Percentiles rank a stretch among this genome's conserved stretches.
Evolutionary conservation across 1,140 invertebrate species (phyloP).

Genomic region (Drosophila subpulchrella): DNA sequence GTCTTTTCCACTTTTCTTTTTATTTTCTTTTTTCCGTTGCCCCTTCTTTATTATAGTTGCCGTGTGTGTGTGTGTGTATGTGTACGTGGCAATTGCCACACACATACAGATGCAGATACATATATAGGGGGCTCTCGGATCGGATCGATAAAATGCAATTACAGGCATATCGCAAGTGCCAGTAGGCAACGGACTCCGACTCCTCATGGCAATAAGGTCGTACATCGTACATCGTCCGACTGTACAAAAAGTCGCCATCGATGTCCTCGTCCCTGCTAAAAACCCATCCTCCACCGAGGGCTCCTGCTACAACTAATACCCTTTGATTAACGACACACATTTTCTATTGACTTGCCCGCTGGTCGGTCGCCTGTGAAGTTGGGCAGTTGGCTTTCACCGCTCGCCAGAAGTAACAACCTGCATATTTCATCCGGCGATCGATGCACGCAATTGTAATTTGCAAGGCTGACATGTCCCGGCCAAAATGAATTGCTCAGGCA

Average conservation of each 20-base stretch:
- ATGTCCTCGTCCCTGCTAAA: constrained; percentile 15
- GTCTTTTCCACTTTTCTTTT: constrained; percentile 67
- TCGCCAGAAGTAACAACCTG: constrained; percentile 40
- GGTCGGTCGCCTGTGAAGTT: constrained; percentile 64
- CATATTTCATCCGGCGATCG: constrained; percentile 78
- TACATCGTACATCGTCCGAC: constrained; percentile 73
- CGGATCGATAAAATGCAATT: constrained; percentile 81
- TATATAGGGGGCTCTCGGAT: constrained; percentile 52
- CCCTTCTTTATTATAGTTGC: constrained; percentile 74
- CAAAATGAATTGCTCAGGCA: constrained; percentile 38
- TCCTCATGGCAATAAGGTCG: constrained; percentile 77
- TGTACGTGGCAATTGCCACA: constrained; percentile 72
- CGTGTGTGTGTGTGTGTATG: constrained; percentile 29
- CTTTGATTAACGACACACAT: constrained; percentile 83
- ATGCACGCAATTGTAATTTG: constrained; percentile 79
- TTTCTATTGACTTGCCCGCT: constrained; percentile 72
- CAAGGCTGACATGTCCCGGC: constrained; percentile 70
- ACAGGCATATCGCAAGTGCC: constrained; percentile 82
- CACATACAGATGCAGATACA: constrained; percentile 45
- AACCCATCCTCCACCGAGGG: constrained; percentile 52
- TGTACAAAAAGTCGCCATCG: constrained; percentile 72
- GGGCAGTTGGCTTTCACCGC: constrained; percentile 57
- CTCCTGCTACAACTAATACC: constrained; percentile 79
- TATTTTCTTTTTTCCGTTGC: constrained; percentile 24
- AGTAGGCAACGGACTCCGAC: constrained; percentile 65